Evolutionary conservation across 2,797 vertebrate genomes (phyloP).

Genomic region (Acropternis orthonyx): DNA sequence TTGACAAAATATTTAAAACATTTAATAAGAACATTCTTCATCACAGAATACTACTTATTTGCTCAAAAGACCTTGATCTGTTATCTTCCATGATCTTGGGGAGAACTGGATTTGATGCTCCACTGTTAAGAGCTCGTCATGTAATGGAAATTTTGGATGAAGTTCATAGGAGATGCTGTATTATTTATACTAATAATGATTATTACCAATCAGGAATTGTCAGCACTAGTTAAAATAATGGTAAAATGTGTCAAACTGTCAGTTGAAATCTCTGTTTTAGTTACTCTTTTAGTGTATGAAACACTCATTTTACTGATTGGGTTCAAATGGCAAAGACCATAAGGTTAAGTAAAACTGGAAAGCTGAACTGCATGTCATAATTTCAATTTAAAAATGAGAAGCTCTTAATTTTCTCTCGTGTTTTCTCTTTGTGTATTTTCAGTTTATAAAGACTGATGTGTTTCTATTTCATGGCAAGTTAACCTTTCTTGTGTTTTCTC

Average conservation of each 20-base stretch:
- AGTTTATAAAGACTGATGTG: neutral
- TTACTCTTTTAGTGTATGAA: neutral
- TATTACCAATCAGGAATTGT: neutral
- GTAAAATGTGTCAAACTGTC: neutral
- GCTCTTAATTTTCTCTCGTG: neutral
- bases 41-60: neutral
- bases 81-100: neutral
- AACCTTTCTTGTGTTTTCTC: neutral
- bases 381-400: neutral
- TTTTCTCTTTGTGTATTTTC: neutral
- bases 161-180: neutral
- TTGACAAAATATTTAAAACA: neutral
- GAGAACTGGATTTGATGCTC: neutral
- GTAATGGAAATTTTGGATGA: neutral
- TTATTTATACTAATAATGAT: neutral
- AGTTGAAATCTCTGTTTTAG: neutral
- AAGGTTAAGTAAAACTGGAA: neutral
- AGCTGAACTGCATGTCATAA: neutral
- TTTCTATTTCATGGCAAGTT: neutral
- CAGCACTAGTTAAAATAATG: neutral
- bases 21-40: neutral
- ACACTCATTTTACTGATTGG: neutral
- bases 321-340: neutral
- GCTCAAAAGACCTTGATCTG: neutral
- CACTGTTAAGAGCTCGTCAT: neutral